A percentile compares a stretch with the other conserved stretches of the same genome.
Evolutionary conservation across 2,113 vertebrate genomes (phyloP).

Genomic region (Hippocampus zosterae): DNA sequence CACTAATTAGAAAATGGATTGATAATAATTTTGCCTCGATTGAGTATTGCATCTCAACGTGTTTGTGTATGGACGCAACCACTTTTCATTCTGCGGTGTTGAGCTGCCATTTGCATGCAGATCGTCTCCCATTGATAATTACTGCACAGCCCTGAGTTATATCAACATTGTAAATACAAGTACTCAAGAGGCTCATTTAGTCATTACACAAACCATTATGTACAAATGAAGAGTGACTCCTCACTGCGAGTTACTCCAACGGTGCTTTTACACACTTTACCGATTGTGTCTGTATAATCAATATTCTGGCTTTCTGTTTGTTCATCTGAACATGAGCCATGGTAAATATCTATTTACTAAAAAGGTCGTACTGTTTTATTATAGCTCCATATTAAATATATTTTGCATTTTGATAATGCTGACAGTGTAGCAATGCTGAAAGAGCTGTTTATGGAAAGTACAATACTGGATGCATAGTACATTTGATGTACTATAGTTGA

Average conservation of each 20-base stretch:
- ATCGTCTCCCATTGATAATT: not conserved
- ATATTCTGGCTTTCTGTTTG: too few relatives aligned
- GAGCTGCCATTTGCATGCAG: not conserved
- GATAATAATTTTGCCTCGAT: too few relatives aligned
- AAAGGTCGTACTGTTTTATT: not conserved
- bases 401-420: not conserved
- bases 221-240: too few relatives aligned
- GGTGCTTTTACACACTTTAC: too few relatives aligned
- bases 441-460: not conserved
- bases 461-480: too few relatives aligned
- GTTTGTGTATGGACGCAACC: too few relatives aligned
- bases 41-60: too few relatives aligned
- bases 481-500: not conserved
- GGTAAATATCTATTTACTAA: not conserved
- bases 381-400: not conserved
- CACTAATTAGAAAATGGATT: too few relatives aligned
- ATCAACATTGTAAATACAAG: not conserved
- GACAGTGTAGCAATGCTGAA: not conserved
- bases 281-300: too few relatives aligned
- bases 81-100: not conserved
- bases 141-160: not conserved
- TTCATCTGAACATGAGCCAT: too few relatives aligned
- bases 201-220: not conserved
- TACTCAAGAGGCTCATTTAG: not conserved
- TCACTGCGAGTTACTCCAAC: too few relatives aligned